Percentiles rank a stretch among this genome's conserved stretches.
These are phyloP conservation scores for Polylopha cassiicola DNA, from an alignment of 2,888 invertebrate genomes.

Conservation along the genomic window DNA sequence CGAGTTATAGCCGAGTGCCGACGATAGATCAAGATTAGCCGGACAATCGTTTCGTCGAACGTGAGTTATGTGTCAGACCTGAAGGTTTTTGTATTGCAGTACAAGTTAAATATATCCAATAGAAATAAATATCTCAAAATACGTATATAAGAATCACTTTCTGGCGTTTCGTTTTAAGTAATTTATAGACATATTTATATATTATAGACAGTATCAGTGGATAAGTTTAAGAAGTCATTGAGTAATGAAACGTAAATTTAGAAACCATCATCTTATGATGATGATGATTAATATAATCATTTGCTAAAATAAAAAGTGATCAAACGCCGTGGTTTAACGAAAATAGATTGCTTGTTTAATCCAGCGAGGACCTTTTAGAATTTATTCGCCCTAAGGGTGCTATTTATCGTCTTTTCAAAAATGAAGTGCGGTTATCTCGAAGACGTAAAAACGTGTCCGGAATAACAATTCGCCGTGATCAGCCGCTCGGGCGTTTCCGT, in stretches of 20 bases:
- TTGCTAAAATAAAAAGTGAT: conserved; percentile 32
- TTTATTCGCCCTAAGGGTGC: conserved; percentile 68
- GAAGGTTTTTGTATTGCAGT: conserved; percentile 10
- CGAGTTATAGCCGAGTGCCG: conserved; percentile 36
- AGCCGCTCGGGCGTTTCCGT: conserved; percentile 5
- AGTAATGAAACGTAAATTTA: too few species aligned
- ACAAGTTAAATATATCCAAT: conserved; percentile 1
- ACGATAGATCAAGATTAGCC: conserved; percentile 36
- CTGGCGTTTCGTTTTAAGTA: too few species aligned
- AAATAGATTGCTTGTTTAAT: conserved; percentile 38
- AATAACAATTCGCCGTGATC: conserved; percentile 49
- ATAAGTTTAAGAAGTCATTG: too few species aligned
- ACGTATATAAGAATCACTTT: conserved; percentile 1
- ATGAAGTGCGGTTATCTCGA: conserved; percentile 72
- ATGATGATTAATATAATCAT: too few species aligned
- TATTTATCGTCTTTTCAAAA: conserved; percentile 72
- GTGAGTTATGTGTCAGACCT: conserved; percentile 15
- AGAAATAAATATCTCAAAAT: conserved; percentile 1
- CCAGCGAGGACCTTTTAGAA: conserved; percentile 61
- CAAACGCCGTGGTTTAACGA: conserved; percentile 28
- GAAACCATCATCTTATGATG: too few species aligned
- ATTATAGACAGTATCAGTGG: too few species aligned
- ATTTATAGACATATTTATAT: too few species aligned
- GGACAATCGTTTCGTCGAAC: conserved; percentile 19
- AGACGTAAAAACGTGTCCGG: conserved; percentile 65